Base-by-base conservation (phyloP, 1,140 invertebrate species). In the Drosophila pseudoobscura region DNA sequence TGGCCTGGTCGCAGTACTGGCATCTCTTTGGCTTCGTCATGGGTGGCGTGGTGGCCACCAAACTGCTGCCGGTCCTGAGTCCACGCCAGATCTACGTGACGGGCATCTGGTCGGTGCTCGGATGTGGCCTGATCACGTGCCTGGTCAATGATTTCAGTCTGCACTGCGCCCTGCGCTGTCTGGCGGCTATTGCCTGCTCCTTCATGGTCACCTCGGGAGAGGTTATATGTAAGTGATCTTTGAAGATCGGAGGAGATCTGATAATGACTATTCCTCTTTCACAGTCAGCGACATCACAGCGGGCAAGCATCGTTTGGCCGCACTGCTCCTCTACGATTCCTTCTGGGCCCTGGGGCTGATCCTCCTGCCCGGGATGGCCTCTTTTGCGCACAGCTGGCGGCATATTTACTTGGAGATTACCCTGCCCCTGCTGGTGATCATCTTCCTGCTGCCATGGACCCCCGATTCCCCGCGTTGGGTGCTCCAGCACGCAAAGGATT, bases 391-490 rank as follows among this genome's bases (percentile, higher is more conserved):
- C n/a, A 91, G 75, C 47, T 92, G 92, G 92, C 78, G 80, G 2
- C 79, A 92, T 46, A 76, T 92, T 7, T 92, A 92, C 52, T 50
- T 92, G 17, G 82, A 88, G 6, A 91, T 92, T 0, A 91, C 90
- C 9, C 75, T 90, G 11, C 89, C 91, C 17, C 87, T 91, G 0
- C 41, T 92, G 15, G 29, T 88, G 4, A 73, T 92, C 20, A 78
- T 91, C 5, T 47, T 92, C 22, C 79, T 92, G 3, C 72, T 91
- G 15, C 89, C 84, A 29, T 92, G 90, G 91, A 82, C 92, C 11
- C 92, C 92, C 0, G 91, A 92, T 24, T 84, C 92, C n/a, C 92
- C 92, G 0, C 78, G 91, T 39, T 92, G 92, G 92, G 76, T 90
- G 45, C 74, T 92, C n/a, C 76, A 89, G 44, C 72, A 71, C 44